Evolutionary conservation across 2,113 vertebrate species (phyloP).

Genomic region (Haplotaxodon microlepis): DNA sequence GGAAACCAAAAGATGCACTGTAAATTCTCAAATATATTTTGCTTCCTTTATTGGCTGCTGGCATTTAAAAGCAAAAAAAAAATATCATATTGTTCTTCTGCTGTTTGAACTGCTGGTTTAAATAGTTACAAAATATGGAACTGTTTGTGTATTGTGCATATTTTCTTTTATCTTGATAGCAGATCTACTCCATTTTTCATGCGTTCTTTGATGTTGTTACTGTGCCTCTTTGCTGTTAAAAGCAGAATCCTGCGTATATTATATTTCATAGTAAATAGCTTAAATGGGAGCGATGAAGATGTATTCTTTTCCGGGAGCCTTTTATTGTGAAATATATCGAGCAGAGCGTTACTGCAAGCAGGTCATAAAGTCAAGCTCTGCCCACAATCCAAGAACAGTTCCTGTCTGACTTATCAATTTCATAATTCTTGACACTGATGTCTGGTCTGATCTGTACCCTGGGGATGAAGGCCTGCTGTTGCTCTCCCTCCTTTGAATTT

Average conservation of each 20-base stretch:
- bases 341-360: neutral
- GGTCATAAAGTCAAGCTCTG: neutral
- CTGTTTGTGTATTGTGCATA: neutral
- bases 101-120: neutral
- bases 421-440: neutral
- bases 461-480: neutral
- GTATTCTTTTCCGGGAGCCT: neutral
- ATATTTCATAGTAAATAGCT: neutral
- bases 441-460: neutral
- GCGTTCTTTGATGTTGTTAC: neutral
- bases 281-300: neutral
- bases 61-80: neutral
- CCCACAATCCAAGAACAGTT: neutral
- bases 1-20: neutral
- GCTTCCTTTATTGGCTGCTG: neutral
- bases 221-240: neutral
- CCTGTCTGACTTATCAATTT: neutral
- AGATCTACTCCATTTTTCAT: neutral
- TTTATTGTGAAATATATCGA: neutral
- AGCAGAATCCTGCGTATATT: neutral
- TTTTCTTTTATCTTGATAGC: neutral
- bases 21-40: slow-evolving; percentile 21
- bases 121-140: neutral
- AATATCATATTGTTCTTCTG: neutral
- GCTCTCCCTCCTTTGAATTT: neutral